Evolutionary conservation across 2,888 invertebrate species (phyloP).

Genomic region (Gymnoscelis rufifasciata): DNA sequence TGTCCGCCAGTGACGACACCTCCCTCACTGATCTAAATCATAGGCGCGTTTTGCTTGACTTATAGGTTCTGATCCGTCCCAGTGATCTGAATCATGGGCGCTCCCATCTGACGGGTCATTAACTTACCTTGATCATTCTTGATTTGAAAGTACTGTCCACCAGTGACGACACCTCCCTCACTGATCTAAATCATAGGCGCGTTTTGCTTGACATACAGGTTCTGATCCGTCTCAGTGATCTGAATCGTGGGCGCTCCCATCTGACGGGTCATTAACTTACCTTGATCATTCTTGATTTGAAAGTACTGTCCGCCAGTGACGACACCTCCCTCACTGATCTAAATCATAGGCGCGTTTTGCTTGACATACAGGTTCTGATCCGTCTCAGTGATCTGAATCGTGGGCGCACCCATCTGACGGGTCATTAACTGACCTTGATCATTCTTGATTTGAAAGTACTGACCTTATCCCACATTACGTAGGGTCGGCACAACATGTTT

Average conservation of each 20-base stretch:
- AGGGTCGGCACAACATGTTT: too few relatives aligned
- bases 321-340: conserved; percentile 51
- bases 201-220: too few relatives aligned
- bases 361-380: conserved; percentile 73
- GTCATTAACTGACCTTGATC: too few relatives aligned
- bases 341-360: conserved; percentile 54
- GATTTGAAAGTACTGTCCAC: too few relatives aligned
- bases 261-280: conserved; percentile 15
- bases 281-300: conserved; percentile 70
- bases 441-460: too few relatives aligned
- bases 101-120: conserved; percentile 64
- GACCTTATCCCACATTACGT: too few relatives aligned
- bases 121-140: too few relatives aligned
- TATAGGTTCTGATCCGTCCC: conserved; percentile 72
- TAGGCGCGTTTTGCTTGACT: conserved; percentile 56
- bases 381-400: conserved; percentile 71
- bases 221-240: too few relatives aligned
- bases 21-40: conserved; percentile 62
- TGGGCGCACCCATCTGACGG: conserved; percentile 64
- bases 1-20: too few relatives aligned
- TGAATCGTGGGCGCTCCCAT: too few relatives aligned
- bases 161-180: too few relatives aligned
- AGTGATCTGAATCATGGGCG: conserved; percentile 71
- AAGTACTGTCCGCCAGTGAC: conserved; percentile 53
- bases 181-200: too few relatives aligned